These are phyloP conservation scores for Xylocopa sonorina DNA, from an alignment of 1,140 invertebrate genomes.

Conservation along the genomic window DNA sequence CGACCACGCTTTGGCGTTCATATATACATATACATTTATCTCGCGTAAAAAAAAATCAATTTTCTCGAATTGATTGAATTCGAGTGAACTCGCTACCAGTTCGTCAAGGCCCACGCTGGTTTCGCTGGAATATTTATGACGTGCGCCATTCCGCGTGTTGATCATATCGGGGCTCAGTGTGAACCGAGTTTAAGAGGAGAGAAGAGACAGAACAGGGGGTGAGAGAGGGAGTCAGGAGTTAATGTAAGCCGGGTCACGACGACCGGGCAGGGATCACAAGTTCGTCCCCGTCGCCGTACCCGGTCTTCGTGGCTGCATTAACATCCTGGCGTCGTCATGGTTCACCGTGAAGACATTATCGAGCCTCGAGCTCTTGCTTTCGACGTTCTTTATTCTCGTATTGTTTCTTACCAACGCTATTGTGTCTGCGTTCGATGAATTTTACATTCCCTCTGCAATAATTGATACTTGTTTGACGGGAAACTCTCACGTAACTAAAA, in stretches of 20 bases:
- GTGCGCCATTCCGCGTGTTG: constrained; percentile 17
- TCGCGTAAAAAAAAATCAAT: neutral
- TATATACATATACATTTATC: neutral
- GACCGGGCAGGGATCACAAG: constrained; percentile 41
- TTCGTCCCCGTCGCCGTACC: constrained; percentile 30
- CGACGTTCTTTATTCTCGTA: constrained; percentile 17
- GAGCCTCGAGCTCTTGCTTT: constrained; percentile 11
- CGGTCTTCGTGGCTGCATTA: constrained; percentile 35
- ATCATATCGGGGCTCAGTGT: constrained; percentile 42
- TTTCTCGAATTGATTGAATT: neutral
- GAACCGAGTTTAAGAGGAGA: constrained; percentile 22
- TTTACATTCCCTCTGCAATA: too few relatives aligned
- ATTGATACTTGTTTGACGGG: too few relatives aligned
- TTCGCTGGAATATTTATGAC: constrained; percentile 46
- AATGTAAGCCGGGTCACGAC: constrained; percentile 46
- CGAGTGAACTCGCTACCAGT: neutral
- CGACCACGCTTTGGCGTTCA: neutral
- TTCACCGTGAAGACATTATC: constrained; percentile 51
- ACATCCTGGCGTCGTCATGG: constrained; percentile 33
- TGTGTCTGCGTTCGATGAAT: too few relatives aligned
- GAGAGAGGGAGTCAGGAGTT: constrained; percentile 11
- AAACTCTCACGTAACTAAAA: too few relatives aligned
- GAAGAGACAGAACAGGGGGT: neutral
- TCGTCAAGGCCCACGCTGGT: neutral
- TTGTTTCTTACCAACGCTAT: neutral